These are phyloP conservation scores for Scarus forsteni DNA, from an alignment of 2,797 vertebrate species.

Conservation along the genomic window DNA sequence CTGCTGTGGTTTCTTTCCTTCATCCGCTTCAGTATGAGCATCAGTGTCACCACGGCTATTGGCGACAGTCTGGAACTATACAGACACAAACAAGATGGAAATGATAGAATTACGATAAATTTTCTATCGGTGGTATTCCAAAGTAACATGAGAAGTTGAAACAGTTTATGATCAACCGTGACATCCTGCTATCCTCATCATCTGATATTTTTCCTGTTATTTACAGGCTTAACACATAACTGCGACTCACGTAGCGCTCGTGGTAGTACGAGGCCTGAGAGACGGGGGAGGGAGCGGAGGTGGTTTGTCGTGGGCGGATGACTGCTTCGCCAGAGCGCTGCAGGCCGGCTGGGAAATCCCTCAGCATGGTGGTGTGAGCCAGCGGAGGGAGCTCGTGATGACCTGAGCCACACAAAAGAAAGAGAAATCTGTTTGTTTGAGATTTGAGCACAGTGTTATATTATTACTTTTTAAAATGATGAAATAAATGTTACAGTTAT, in stretches of 20 bases:
- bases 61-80: constrained; percentile 47
- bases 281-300: constrained; percentile 51
- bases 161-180: background rate
- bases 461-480: too few species aligned
- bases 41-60: constrained; percentile 24
- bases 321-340: constrained; percentile 83
- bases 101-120: background rate
- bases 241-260: constrained; percentile 84
- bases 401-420: constrained; percentile 77
- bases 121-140: background rate
- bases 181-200: background rate
- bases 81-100: background rate
- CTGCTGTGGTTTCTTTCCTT: constrained; percentile 28
- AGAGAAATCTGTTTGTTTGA: background rate
- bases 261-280: constrained; percentile 44
- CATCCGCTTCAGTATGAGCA: constrained; percentile 15
- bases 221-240: background rate
- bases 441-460: background rate
- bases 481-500: too few species aligned
- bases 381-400: constrained; percentile 94
- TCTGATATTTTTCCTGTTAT: background rate
- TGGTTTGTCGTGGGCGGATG: constrained; percentile 76
- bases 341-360: constrained; percentile 87
- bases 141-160: too few species aligned
- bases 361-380: constrained; percentile 96